Base-by-base conservation (phyloP, 1,140 invertebrate genomes). In the Dolichoris vasculosae region DNA sequence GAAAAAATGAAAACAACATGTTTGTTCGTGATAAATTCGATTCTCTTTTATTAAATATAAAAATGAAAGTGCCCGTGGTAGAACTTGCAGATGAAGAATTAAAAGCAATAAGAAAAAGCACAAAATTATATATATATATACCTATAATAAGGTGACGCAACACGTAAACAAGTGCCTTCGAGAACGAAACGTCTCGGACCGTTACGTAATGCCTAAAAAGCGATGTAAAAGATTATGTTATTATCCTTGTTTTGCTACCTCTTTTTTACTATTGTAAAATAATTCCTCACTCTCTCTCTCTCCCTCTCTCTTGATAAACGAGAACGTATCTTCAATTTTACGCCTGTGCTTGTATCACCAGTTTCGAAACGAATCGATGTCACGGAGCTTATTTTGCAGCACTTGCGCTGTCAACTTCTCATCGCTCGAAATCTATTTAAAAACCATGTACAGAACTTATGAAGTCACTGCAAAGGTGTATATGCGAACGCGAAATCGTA, bases 101-200 rank as follows among this genome's bases (percentile, higher is more conserved):
- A 64, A 46, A 75, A 11, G 38, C 4, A 35, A 59, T 43, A 30
- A 79, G 38, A 46, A 38, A 76, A 17, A 78, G 30, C 23, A 20
- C 13, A 78, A 78, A 78, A 40, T 51, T 46, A 30, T 43, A 59
- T 48, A 43, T 38, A 48, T 26, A 48, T 38, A 17, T 48, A 48
- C 11, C 17, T 69, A 63, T 89, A 85, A 9, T 35, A 23, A 82
- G 69, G 73, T 89, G 87, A 87, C 59, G 86, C 87, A 90, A 90
- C 46, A 38, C 35, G 38, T 78, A 87, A 88, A 87, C 69, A 82
- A 30, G 17, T 48, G 48, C 67, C 40, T 20, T 15, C 30, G 38
- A 78, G 32, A 26, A 13, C 46, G 51, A 46, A 51, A 73, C 46
- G 55, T 59, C 55, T 73, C 46, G 35, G 26, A 51, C 30, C 32